Conservation (phyloP, 2,113 vertebrate genomes). For the Nycticorax nycticorax region DNA sequence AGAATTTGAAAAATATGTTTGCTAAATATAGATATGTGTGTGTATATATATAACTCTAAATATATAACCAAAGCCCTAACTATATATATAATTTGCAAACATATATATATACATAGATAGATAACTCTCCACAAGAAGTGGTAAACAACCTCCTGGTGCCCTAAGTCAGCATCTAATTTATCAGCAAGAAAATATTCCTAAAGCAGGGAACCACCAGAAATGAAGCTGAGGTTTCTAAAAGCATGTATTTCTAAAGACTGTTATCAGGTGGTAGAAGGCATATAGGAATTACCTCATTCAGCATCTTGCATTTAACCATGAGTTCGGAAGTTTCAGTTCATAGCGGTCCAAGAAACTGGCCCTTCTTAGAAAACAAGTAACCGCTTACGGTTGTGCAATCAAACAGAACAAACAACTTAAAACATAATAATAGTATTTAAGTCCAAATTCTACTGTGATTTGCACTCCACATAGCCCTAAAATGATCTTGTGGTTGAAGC, state of each 20-base stretch:
- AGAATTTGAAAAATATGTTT: conserved; percentile 24
- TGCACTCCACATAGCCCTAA: neutral
- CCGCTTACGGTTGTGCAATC: neutral
- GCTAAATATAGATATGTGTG: neutral
- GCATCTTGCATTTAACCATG: neutral
- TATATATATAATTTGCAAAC: neutral
- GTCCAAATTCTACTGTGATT: neutral
- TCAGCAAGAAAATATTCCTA: neutral
- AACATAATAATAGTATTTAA: neutral
- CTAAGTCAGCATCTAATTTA: neutral
- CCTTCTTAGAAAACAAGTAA: neutral
- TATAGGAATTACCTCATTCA: neutral
- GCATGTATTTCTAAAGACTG: neutral
- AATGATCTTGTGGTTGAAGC: neutral
- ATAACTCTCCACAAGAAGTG: neutral
- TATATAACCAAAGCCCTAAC: neutral
- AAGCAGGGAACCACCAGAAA: neutral
- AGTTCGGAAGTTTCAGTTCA: neutral
- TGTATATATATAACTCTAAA: neutral
- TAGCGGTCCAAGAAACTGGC: neutral
- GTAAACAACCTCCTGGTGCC: neutral
- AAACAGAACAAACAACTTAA: neutral
- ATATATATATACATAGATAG: neutral
- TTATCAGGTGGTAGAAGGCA: neutral
- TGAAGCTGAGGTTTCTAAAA: conserved; percentile 8